Evolutionary conservation across 1,140 invertebrate genomes (phyloP), one percentile per base, ranked within the genome.

Genomic region (Trichoplusia ni): DNA sequence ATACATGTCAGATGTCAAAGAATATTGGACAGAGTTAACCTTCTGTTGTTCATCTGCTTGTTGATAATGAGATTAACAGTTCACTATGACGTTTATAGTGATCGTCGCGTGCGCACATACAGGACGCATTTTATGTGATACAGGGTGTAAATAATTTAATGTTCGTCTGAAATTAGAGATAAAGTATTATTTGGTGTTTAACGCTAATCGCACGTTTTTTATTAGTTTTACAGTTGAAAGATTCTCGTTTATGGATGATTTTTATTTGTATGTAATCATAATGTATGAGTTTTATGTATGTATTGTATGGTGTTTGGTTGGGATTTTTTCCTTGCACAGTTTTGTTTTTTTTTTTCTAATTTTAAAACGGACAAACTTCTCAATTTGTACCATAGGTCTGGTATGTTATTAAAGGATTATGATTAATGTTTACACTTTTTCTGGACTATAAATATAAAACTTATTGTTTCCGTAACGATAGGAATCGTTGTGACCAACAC

Each of bases 61-160:
- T 9, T 49, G 29, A 2, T 33, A 8, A 11, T 33, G 9, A 9
- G 27, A 19, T 29, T 47, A 47, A 27, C 23, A 29, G 42, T 27
- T 18, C 23, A 66, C 66, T 72, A 71, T 64, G 58, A 58, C 64
- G 14, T 75, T 80, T 77, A 76, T 74, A 53, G 67, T 59, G 29
- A 47, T 31, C 65, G 76, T 64, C 84, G 82, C 84, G 84, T 87
- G 84, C 84, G 82, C 84, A 87, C 67, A 70, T 67, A 68, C 73
- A 71, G 59, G 75, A 63, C 35, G 66, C 51, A 46, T 75, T 80
- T 77, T 73, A 74, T 81, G 69, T 68, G 62, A 77, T 74, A 75
- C 59, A 69, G 62, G 67, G 56, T 67, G 64, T 77, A 63, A 73
- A 54, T 56, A 59, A 27, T 73, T 79, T 79, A 71, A 79, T 61